Evolutionary conservation across 2,888 invertebrate genomes (phyloP).

Genomic region (Agrochola macilenta): DNA sequence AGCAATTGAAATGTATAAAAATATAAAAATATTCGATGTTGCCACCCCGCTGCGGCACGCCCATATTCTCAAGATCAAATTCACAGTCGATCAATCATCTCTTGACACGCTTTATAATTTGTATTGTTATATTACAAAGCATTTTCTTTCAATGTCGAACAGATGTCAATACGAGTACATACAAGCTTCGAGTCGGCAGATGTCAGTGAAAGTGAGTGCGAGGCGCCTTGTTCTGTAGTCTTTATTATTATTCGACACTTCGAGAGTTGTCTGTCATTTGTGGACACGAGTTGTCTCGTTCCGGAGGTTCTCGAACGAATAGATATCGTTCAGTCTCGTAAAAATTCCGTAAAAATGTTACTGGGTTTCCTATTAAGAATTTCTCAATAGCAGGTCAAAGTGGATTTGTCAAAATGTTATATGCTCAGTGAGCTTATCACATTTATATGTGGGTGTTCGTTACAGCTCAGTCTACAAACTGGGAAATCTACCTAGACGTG

Average conservation of each 20-base stretch:
- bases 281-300: not conserved
- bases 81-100: slow-evolving; percentile 20
- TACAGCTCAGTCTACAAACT: not conserved
- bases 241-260: slow-evolving; percentile 1
- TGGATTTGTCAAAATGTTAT: not conserved
- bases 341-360: not conserved
- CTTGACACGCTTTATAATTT: not conserved
- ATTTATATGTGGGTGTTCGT: not conserved
- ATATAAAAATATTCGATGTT: not conserved
- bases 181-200: slow-evolving; percentile 2
- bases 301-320: not conserved
- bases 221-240: not conserved
- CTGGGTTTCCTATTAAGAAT: not conserved
- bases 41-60: not conserved
- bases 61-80: not conserved
- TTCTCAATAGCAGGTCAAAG: not conserved
- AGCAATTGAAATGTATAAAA: too few species aligned
- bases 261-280: not conserved
- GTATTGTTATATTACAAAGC: slow-evolving; percentile 24
- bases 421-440: not conserved
- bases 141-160: slow-evolving; percentile 12
- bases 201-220: slow-evolving; percentile 43
- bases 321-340: not conserved
- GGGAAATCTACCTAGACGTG: too few species aligned
- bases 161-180: slow-evolving; percentile 5